These are phyloP conservation scores for Cosmorhoe ocellata DNA, from an alignment of 2,888 invertebrate species.

Conservation along the genomic window DNA sequence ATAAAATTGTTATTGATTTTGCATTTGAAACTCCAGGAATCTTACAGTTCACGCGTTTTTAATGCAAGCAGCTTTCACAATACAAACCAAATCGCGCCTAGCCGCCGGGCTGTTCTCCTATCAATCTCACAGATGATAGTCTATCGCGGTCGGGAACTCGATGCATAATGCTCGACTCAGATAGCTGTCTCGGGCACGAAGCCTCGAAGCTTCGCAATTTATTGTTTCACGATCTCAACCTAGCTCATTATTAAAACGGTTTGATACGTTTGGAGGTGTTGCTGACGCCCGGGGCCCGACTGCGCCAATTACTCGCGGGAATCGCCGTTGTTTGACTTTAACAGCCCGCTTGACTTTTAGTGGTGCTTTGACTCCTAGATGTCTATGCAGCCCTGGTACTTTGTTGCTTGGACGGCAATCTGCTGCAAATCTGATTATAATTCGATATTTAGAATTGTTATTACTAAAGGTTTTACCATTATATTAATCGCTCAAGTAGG, in stretches of 20 bases:
- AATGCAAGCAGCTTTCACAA: conserved; percentile 58
- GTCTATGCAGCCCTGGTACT: conserved; percentile 41
- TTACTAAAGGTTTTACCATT: too few relatives aligned
- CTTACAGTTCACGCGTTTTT: conserved; percentile 50
- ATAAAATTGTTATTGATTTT: conserved; percentile 13
- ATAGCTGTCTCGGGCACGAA: conserved; percentile 81
- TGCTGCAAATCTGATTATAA: conserved; percentile 8
- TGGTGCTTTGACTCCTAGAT: conserved; percentile 52
- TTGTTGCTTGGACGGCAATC: conserved; percentile 19
- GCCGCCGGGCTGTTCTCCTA: conserved; percentile 79
- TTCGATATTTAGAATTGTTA: not conserved
- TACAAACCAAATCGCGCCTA: conserved; percentile 61
- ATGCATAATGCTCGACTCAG: conserved; percentile 79
- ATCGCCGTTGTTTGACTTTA: conserved; percentile 68
- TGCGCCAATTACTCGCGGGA: conserved; percentile 73
- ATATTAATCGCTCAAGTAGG: too few relatives aligned
- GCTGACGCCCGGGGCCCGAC: conserved; percentile 72
- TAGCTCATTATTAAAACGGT: conserved; percentile 82
- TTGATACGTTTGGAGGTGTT: conserved; percentile 81
- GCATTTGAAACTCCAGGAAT: conserved; percentile 13
- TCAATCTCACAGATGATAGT: conserved; percentile 81
- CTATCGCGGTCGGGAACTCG: conserved; percentile 68
- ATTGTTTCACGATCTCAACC: conserved; percentile 82
- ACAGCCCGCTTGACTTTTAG: conserved; percentile 66
- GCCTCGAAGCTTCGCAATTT: conserved; percentile 82